Percentiles rank a stretch among this genome's conserved stretches.
Evolutionary conservation across 2,888 invertebrate genomes (phyloP).

Genomic region (Microchrysa polita): DNA sequence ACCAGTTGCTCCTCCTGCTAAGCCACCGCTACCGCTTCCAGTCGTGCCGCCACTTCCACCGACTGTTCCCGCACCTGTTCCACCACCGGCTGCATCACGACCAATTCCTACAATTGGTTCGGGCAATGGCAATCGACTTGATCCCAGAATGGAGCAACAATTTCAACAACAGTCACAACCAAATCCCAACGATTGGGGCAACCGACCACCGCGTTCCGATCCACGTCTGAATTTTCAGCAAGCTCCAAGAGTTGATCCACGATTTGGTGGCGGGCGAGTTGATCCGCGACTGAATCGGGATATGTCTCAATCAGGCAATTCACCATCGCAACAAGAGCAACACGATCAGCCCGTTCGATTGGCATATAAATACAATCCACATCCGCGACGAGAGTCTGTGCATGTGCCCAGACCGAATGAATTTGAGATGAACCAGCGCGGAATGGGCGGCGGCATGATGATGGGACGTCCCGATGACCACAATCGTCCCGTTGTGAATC

Average conservation of each 20-base stretch:
- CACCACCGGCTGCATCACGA: background rate
- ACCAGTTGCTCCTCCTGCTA: background rate
- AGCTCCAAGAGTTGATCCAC: background rate
- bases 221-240: background rate
- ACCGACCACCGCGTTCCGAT: background rate
- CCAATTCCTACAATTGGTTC: background rate
- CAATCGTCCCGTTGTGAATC: conserved; percentile 18
- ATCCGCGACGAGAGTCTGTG: conserved; percentile 55
- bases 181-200: background rate
- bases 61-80: background rate
- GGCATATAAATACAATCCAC: conserved; percentile 65
- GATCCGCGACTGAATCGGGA: conserved; percentile 20
- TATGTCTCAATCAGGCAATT: background rate
- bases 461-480: conserved; percentile 41
- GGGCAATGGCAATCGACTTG: background rate
- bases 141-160: background rate
- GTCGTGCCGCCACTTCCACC: background rate
- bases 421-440: conserved; percentile 52
- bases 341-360: conserved; percentile 54
- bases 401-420: conserved; percentile 1
- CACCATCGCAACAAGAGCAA: background rate
- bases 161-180: background rate
- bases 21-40: conserved; percentile 21
- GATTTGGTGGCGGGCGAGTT: conserved; percentile 3
- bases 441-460: no score